Evolutionary conservation across 2,888 invertebrate species (phyloP), one percentile per base, ranked within the genome.

Genomic region (Aporophyla nigra): DNA sequence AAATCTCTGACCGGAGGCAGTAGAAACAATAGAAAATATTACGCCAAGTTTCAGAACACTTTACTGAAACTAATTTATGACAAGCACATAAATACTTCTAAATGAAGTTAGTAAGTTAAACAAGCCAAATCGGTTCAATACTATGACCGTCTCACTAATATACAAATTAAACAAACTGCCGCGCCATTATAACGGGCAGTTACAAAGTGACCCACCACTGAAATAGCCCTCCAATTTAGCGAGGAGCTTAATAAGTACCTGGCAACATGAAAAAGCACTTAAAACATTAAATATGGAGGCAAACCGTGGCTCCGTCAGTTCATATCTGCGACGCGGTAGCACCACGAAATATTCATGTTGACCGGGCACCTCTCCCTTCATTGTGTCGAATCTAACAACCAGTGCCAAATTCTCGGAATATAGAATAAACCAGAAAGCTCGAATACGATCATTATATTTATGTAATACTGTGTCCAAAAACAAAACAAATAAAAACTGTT

Each of bases 271-370:
- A 92, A 95, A 93, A 92, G 92, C 95, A 94, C 95, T 95, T 93
- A 92, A 92, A 92, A 92, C 93, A 94, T 95, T 94, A 94, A 95
- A 95, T 94, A 95, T 95, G 93, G 89, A 95, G 90, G 90, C 81
- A 87, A 82, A 83, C 84, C 89, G 90, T 84, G 84, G 84, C 87
- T 83, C 86, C 80, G 87, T 86, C 89, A 82, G 89, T 90, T 92
- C 90, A 92, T 92, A 93, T 93, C 89, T 88, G 82, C 80, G 85
- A 74, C 82, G 81, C 80, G 59, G 83, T 83, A 87, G 70, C 78
- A 75, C 76, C 58, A 76, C 83, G 58, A 89, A 93, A 93, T 92
- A 91, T 92, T 91, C 90, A 91, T 90, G 87, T 63, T 80, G 80
- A 77, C 80, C 79, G 84, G 62, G 71, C 88, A 73, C 71, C 73